Conservation (phyloP, 2,797 vertebrate species). For the Eulemur coronatus region DNA sequence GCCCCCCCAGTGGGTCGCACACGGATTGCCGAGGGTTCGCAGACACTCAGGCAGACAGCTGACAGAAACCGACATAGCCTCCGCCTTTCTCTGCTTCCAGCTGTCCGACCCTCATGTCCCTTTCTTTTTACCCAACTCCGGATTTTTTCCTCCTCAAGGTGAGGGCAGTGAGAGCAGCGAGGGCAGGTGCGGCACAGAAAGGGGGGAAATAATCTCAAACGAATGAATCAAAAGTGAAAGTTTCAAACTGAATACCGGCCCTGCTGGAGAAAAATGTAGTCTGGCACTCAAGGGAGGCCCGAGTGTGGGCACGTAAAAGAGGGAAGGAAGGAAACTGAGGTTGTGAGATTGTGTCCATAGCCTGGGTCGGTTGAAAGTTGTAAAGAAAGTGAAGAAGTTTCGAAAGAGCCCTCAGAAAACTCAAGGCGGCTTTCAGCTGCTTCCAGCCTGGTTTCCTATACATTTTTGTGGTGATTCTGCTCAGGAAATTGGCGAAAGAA, state of each 20-base stretch:
- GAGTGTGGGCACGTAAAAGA: too few species aligned
- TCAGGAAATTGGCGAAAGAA: background rate
- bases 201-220: background rate
- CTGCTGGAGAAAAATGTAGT: background rate
- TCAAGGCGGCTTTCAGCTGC: background rate
- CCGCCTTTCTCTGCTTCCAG: background rate
- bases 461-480: background rate
- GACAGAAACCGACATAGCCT: background rate
- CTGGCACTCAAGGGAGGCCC: background rate
- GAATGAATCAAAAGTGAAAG: conserved; percentile 70
- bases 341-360: background rate
- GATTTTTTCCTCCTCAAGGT: background rate
- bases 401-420: background rate
- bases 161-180: background rate
- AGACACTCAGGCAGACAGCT: background rate
- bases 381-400: conserved; percentile 13
- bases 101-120: background rate
- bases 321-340: background rate
- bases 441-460: background rate
- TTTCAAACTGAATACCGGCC: conserved; percentile 11
- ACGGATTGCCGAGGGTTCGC: background rate
- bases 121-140: background rate
- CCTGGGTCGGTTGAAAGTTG: background rate
- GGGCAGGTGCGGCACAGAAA: background rate
- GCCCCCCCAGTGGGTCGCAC: background rate